Evolutionary conservation across 2,113 vertebrate genomes (phyloP).

Genomic region (Pachycephala philippinensis): DNA sequence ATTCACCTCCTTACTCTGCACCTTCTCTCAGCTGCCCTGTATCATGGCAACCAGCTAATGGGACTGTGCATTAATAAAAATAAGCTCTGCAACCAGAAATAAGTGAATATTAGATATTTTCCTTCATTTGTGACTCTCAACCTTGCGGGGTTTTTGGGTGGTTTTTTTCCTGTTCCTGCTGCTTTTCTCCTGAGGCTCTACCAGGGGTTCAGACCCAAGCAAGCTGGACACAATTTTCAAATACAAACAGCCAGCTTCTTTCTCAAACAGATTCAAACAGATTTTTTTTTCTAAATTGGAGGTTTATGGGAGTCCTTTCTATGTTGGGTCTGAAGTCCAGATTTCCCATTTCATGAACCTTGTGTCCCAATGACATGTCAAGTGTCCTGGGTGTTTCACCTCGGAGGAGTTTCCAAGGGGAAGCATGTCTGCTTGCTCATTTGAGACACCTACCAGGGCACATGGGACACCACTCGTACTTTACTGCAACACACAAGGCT

Average conservation of each 20-base stretch:
- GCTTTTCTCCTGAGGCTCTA: not conserved
- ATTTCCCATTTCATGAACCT: not conserved
- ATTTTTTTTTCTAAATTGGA: not conserved
- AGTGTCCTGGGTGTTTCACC: not conserved
- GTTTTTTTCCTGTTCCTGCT: not conserved
- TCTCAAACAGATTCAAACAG: not conserved
- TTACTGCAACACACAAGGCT: not conserved
- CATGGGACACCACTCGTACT: not conserved
- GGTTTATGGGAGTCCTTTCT: not conserved
- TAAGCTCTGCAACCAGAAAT: constrained; percentile 15
- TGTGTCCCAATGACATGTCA: not conserved
- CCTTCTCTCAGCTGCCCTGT: constrained; percentile 1
- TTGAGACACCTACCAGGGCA: not conserved
- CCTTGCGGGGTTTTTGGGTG: fast-evolving
- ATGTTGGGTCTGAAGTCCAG: not conserved
- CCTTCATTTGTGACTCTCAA: not conserved
- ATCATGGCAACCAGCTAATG: constrained; percentile 26
- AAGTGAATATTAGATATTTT: not conserved
- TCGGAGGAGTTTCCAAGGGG: not conserved
- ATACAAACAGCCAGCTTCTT: not conserved
- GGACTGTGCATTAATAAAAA: not conserved
- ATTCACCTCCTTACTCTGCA: not conserved
- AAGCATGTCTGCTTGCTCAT: not conserved
- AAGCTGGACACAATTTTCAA: not conserved
- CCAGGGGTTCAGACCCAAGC: not conserved